Percentiles rank a stretch among this genome's conserved stretches.
These are phyloP conservation scores for Hemicordylus capensis DNA, from an alignment of 2,113 vertebrate genomes.

Conservation along the genomic window DNA sequence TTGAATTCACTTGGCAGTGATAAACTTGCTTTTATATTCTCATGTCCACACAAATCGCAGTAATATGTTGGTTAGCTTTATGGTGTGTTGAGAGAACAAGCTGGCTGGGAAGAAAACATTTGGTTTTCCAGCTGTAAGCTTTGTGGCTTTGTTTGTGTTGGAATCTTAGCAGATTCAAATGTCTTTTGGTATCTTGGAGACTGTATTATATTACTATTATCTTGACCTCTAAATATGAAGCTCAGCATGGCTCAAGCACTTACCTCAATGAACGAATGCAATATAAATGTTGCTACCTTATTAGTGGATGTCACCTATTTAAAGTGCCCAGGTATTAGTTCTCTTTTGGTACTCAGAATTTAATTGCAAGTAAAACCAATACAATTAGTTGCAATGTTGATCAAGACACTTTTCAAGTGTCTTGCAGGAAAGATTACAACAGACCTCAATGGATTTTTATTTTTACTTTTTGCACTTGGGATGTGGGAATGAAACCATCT, in stretches of 20 bases:
- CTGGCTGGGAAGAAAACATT: background rate
- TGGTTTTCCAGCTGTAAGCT: constrained; percentile 7
- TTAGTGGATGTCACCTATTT: background rate
- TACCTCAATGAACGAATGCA: background rate
- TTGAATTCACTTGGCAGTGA: constrained; percentile 12
- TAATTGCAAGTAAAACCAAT: background rate
- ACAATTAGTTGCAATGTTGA: background rate
- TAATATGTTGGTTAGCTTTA: constrained; percentile 27
- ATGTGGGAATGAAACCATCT: background rate
- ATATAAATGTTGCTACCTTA: background rate
- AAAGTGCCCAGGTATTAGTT: background rate
- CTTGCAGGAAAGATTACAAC: background rate
- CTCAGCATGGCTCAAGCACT: background rate
- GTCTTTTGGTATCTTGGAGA: background rate
- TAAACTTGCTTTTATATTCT: constrained; percentile 28
- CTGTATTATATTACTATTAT: background rate
- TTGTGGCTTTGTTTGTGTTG: constrained; percentile 3
- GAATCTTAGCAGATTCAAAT: background rate
- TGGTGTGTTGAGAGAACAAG: background rate
- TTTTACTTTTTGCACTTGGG: background rate
- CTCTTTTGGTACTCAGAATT: background rate
- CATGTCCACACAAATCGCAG: background rate
- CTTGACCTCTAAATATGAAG: background rate
- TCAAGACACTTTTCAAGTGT: background rate
- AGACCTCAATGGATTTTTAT: constrained; percentile 3